phyloP scores from a whole-genome alignment of 2,113 vertebrate species.

The Orycteropus afer region DNA sequence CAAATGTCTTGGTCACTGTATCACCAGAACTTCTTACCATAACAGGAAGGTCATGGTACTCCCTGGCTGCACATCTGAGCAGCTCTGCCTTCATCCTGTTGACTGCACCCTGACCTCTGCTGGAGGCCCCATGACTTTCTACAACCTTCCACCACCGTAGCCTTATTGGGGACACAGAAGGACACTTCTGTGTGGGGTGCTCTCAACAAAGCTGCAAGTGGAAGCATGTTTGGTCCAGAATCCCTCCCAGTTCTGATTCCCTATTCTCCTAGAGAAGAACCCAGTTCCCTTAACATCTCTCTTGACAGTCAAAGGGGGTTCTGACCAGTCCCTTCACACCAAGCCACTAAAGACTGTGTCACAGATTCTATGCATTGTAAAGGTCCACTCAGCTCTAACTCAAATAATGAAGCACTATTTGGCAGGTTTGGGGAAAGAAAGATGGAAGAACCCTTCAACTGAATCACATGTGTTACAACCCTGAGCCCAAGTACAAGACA shows the following conservation, averaged over 20 bases:
- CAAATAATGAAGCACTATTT: not conserved
- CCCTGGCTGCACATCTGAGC: not conserved
- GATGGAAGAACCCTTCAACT: too few species aligned
- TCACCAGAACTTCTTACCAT: too few species aligned
- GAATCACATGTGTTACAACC: not conserved
- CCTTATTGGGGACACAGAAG: not conserved
- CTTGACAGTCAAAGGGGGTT: not conserved
- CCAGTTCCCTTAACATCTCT: not conserved
- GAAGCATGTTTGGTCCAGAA: not conserved
- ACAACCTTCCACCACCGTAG: not conserved
- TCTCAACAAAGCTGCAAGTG: not conserved
- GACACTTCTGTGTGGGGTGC: not conserved
- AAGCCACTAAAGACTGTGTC: not conserved
- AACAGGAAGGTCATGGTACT: not conserved
- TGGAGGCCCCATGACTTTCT: not conserved
- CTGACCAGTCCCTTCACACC: not conserved
- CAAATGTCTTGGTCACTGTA: too few species aligned
- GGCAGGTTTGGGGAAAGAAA: not conserved
- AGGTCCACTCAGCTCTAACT: not conserved
- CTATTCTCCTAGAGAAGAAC: not conserved
- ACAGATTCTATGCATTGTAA: not conserved
- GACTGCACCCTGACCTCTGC: slow-evolving; percentile 34
- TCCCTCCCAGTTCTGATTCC: not conserved
- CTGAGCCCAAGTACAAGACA: not conserved
- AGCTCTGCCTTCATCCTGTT: not conserved